Conservation (phyloP, 2,888 invertebrate species). For the Temnothorax unifasciatus region DNA sequence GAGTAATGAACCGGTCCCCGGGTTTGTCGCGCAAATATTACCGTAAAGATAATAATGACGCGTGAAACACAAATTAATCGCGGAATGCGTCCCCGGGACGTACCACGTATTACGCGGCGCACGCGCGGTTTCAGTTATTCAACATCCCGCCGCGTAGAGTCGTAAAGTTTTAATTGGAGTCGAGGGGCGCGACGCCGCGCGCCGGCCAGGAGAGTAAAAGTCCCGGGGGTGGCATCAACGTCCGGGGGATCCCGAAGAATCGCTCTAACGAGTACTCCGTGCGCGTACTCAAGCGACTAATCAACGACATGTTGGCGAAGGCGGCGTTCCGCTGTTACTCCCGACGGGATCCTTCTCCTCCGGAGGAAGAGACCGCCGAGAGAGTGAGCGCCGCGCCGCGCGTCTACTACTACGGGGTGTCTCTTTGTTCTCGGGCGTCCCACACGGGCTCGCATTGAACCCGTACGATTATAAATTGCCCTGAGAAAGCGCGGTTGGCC, state of each 20-base stretch:
- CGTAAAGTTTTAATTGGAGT: conserved; percentile 47
- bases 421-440: conserved; percentile 79
- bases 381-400: conserved; percentile 15
- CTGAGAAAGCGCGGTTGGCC: conserved; percentile 74
- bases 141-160: conserved; percentile 12
- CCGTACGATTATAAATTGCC: conserved; percentile 82
- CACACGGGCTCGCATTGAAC: conserved; percentile 80
- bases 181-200: neutral
- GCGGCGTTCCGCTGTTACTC: conserved; percentile 51
- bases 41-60: conserved; percentile 39
- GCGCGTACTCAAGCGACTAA: conserved; percentile 53
- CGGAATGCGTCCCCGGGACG: conserved; percentile 11
- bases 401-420: conserved; percentile 66
- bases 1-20: conserved; percentile 17
- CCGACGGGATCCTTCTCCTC: conserved; percentile 12
- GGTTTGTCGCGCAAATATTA: conserved; percentile 31
- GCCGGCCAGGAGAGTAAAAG: neutral
- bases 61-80: conserved; percentile 48
- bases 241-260: conserved; percentile 40
- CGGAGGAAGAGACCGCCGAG: conserved; percentile 25
- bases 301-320: conserved; percentile 56
- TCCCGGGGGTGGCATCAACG: conserved; percentile 26
- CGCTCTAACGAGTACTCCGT: conserved; percentile 49
- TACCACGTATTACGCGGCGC: neutral
- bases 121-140: neutral